Percentiles rank a stretch among this genome's conserved stretches.
Conservation (phyloP, 2,888 invertebrate genomes). For the Caenorhabditis angaria region DNA sequence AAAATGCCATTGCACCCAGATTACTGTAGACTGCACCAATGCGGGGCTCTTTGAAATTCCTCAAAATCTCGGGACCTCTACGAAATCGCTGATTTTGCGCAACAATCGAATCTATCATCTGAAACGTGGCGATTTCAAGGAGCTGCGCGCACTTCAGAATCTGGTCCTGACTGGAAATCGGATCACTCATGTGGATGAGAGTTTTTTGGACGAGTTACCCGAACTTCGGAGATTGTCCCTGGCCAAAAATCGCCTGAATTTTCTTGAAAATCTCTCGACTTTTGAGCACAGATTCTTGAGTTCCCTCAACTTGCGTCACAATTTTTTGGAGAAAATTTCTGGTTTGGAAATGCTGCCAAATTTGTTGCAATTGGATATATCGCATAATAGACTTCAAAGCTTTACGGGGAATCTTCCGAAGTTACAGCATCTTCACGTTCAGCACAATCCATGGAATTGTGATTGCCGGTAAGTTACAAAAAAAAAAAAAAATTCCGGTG, state of each 20-base stretch:
- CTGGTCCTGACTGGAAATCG: slow-evolving; percentile 43
- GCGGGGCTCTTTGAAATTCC: slow-evolving; percentile 10
- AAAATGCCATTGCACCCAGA: slow-evolving; percentile 19
- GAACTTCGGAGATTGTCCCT: slow-evolving; percentile 42
- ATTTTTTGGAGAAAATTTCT: slow-evolving; percentile 38
- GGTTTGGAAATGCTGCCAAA: slow-evolving; percentile 43
- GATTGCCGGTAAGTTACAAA: slow-evolving; percentile 59
- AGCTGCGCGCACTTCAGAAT: slow-evolving; percentile 30
- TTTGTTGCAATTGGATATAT: slow-evolving; percentile 61
- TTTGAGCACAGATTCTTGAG: slow-evolving; percentile 17
- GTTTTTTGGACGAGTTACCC: slow-evolving; percentile 59
- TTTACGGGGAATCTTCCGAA: slow-evolving; percentile 38
- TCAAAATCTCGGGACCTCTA: neutral
- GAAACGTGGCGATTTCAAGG: slow-evolving; percentile 21
- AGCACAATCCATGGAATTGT: slow-evolving; percentile 66
- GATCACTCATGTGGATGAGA: slow-evolving; percentile 45
- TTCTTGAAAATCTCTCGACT: slow-evolving; percentile 34
- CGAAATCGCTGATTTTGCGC: slow-evolving; percentile 19
- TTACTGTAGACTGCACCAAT: slow-evolving; percentile 27
- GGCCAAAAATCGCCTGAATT: slow-evolving; percentile 39
- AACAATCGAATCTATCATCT: slow-evolving; percentile 28
- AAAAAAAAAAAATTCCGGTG: slow-evolving; percentile 41
- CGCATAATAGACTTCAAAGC: slow-evolving; percentile 63
- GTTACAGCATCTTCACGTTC: slow-evolving; percentile 40
- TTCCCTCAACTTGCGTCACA: slow-evolving; percentile 52